Evolutionary conservation across 2,113 vertebrate genomes (phyloP).

Genomic region (Cyphomyrus discorhynchus): DNA sequence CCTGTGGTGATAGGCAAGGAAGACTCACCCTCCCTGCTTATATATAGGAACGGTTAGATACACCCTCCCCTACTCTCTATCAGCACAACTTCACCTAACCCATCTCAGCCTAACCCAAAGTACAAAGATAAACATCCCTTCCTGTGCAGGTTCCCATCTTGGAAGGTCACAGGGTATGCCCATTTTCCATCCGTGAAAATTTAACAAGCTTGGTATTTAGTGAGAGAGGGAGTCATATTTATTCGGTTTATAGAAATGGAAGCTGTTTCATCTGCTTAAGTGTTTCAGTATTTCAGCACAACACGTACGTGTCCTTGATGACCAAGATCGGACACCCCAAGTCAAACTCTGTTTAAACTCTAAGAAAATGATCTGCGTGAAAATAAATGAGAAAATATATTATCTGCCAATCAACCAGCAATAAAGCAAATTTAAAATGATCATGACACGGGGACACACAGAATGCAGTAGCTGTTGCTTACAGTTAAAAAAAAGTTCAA

Average conservation of each 20-base stretch:
- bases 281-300: not conserved
- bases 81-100: not conserved
- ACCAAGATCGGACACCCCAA: not conserved
- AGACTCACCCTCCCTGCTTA: slow-evolving; percentile 2
- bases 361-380: not conserved
- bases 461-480: not conserved
- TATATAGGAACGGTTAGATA: not conserved
- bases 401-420: not conserved
- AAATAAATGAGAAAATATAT: not conserved
- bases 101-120: not conserved
- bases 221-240: not conserved
- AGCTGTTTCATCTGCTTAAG: not conserved
- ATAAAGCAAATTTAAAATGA: not conserved
- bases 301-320: not conserved
- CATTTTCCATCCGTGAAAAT: not conserved
- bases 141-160: not conserved
- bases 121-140: not conserved
- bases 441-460: not conserved
- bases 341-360: not conserved
- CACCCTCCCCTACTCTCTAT: not conserved
- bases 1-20: slow-evolving; percentile 29
- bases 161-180: not conserved
- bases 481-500: not conserved
- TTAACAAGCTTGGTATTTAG: not conserved
- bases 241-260: not conserved